Conservation (phyloP, 1,140 invertebrate species). For the Hylaeus volcanicus region DNA sequence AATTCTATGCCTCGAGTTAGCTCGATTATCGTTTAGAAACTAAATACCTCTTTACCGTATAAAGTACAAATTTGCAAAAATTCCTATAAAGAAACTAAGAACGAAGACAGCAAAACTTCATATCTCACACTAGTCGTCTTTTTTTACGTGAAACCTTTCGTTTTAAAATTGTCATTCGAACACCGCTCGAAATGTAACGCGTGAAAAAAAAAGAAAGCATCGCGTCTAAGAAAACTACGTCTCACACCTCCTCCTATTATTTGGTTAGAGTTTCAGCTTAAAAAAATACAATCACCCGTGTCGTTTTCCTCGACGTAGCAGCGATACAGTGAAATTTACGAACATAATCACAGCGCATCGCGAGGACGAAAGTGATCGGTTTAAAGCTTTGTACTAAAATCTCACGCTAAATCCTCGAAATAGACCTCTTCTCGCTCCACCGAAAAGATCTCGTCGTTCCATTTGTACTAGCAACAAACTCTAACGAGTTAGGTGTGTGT, state of each 20-base stretch:
- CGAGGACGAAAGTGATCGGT: constrained; percentile 38
- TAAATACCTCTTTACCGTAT: not conserved
- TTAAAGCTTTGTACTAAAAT: constrained; percentile 45
- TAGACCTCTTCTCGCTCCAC: not conserved
- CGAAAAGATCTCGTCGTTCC: constrained; percentile 26
- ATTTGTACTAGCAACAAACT: constrained; percentile 44
- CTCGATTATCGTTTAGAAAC: not conserved
- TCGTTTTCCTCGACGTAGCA: constrained; percentile 36
- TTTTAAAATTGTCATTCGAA: not conserved
- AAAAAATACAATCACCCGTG: not conserved
- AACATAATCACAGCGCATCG: constrained; percentile 42
- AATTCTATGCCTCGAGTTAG: too few species aligned
- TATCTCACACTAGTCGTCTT: too few species aligned
- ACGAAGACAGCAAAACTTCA: too few species aligned
- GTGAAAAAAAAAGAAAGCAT: not conserved
- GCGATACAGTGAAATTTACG: constrained; percentile 20
- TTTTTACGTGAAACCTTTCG: not conserved
- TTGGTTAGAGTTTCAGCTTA: not conserved
- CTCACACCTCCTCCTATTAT: not conserved
- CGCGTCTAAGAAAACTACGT: not conserved
- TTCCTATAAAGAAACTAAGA: too few species aligned
- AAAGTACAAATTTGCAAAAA: too few species aligned
- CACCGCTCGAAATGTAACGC: not conserved
- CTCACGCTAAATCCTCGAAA: constrained; percentile 23
- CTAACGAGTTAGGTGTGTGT: constrained; percentile 19